Conservation (phyloP, 1,140 invertebrate genomes). For the Aleiodes sp. region DNA sequence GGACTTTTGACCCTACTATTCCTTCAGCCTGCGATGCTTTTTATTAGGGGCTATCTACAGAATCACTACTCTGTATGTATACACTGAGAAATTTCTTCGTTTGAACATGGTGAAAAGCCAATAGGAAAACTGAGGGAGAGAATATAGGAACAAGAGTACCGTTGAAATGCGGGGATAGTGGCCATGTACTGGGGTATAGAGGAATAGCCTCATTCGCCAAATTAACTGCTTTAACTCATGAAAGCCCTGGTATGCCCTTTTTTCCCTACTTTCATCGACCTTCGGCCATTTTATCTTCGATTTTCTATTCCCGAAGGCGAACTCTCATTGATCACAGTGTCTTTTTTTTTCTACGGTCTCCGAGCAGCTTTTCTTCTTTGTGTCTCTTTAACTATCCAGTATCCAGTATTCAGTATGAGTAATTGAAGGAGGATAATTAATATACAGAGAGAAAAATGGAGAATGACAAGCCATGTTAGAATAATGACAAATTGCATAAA, state of each 20-base stretch:
- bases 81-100: slow-evolving; percentile 1
- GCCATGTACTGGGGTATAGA: slow-evolving; percentile 51
- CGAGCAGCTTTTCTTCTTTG: no score
- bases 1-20: slow-evolving; percentile 64
- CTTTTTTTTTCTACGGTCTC: no score
- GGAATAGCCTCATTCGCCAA: slow-evolving; percentile 61
- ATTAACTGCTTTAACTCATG: slow-evolving; percentile 61
- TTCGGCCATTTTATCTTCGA: slow-evolving; percentile 58
- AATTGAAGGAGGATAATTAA: no score
- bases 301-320: slow-evolving; percentile 33
- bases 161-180: slow-evolving; percentile 38
- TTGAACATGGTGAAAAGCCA: slow-evolving; percentile 26
- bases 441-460: no score
- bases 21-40: slow-evolving; percentile 59
- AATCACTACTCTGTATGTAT: slow-evolving; percentile 54
- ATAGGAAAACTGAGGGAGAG: no score
- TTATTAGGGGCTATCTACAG: slow-evolving; percentile 61
- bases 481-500: no score
- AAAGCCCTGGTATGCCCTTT: slow-evolving; percentile 57
- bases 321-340: no score
- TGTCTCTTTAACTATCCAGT: no score
- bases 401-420: no score
- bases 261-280: slow-evolving; percentile 44
- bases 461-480: no score
- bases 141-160: slow-evolving; percentile 38